Evolutionary conservation across 2,888 invertebrate species (phyloP).

Genomic region (Eulithis prunata): DNA sequence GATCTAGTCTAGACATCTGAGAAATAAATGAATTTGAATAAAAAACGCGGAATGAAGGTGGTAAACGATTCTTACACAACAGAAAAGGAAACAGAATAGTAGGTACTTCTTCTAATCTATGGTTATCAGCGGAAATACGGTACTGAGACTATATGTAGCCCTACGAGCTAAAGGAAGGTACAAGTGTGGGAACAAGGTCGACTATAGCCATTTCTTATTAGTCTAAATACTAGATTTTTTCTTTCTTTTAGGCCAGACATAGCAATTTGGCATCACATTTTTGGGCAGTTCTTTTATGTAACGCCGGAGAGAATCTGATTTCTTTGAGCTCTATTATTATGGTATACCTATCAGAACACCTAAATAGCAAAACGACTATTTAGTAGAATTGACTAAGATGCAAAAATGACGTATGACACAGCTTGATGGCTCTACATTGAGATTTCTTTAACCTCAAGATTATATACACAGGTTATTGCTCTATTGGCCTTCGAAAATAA

Average conservation of each 20-base stretch:
- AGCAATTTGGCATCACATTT: background rate
- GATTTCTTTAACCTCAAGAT: conserved; percentile 23
- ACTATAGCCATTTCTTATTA: background rate
- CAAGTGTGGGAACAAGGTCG: background rate
- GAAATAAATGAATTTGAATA: no score
- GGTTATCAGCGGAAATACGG: conserved; percentile 18
- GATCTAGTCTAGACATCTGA: no score
- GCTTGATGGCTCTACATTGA: background rate
- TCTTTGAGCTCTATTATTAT: background rate
- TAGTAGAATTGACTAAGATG: no score
- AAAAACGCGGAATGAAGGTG: no score
- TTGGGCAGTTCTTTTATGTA: background rate
- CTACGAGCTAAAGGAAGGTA: conserved; percentile 9
- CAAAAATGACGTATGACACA: no score
- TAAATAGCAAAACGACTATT: no score
- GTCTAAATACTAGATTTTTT: no score
- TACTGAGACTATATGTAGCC: background rate
- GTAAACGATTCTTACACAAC: background rate
- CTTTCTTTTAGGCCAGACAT: no score
- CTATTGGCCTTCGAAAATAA: conserved; percentile 26
- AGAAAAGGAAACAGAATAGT: background rate
- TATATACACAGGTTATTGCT: conserved; percentile 26
- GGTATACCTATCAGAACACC: no score
- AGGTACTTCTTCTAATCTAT: conserved; percentile 9
- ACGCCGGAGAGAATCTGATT: background rate